Base-by-base conservation (phyloP, 2,888 invertebrate genomes). In the Lithophane socia region DNA sequence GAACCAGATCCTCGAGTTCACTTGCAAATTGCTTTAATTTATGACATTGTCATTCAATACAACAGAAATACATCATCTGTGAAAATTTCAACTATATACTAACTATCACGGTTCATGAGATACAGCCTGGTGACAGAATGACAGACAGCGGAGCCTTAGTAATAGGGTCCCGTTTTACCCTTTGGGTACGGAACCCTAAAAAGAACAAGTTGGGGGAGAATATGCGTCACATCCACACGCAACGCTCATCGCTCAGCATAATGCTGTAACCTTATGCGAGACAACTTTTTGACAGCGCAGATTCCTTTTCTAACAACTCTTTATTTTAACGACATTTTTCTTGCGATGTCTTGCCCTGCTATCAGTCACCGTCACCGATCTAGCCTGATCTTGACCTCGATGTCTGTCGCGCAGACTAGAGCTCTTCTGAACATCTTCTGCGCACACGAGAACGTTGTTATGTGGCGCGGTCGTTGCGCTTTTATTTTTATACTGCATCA, bases 321-420 rank as follows among this genome's bases (percentile, higher is more conserved):
- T 9, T 54, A 54, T 54, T 58, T 24, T 9, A n/a, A 37, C 67
- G 13, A 37, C 52, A 52, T n/a, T 29, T 60, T 21, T 65, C n/a
- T 67, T 12, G 0, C 49, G 42, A 13, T 16, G 49, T 0, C 21
- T 47, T 2, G 13, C 16, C 7, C 12, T 78, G 49, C 13, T 72
- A 65, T 54, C 61, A 64, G 79, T 79, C 79, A 58, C 58, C 49
- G 79, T 79, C 79, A 58, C 58, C 49, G 67, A 68, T 52, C 79
- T 74, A 21, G 37, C 8, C 16, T 79, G 74, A 52, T 52, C 74
- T 79, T 79, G 79, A 79, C 78, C 78, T 72, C 24, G 16, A 47
- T 65, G 52, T 52, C 61, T 65, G 44, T 12, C 24, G 16, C 18
- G 52, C 18, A 16, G 37, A 54, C 52, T 52, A 65, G 12, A 54